Base-by-base conservation (phyloP, 30 jellyfish, hydroid and myxozoan species). In the Catostylus mosaicus region DNA sequence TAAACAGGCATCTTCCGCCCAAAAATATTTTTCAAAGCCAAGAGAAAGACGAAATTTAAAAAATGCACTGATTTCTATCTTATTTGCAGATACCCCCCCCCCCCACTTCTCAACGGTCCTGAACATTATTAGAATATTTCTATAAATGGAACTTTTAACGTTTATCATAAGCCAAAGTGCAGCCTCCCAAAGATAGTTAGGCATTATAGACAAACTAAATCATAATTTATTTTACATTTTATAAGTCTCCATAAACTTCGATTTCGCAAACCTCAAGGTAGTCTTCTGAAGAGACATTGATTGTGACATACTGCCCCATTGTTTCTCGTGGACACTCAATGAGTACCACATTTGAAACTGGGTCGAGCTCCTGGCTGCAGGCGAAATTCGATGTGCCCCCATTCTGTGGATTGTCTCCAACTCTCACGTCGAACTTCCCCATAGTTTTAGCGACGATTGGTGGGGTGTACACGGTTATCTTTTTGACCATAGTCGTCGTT, bases 221-320 rank as follows among this genome's bases (percentile, higher is more conserved):
- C n/a, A n/a, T n/a, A n/a, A n/a, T n/a, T n/a, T n/a, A n/a, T n/a
- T n/a, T n/a, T 43, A 16, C 56, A 43, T 43, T 8, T 43, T 43
- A 8, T 43, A 52, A 16, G 24, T 20, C 27, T 52, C 67, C 67
- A n/a, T 52, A 20, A 40, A 52, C 67, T n/a, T 52, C 67, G 29
- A 52, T n/a, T 52, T 52, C 67, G 29, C 67, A 52, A 4, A 52
- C 30, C 29, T 52, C 67, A 52, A 52, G 24, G 19, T 4, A 52
- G 67, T 26, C 19, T 3, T 10, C 24, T 10, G 6, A 2, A 52
- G 23, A 20, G 8, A n/a, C 30, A n/a, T 52, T 52, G 7, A 52
- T 26, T 16, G 67, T 52, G 67, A 52, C 67, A n/a, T 7, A 52
- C 67, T n/a, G 67, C 30, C 67, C 67, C 19, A 52, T 26, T 10